Evolutionary conservation across 2,113 vertebrate genomes (phyloP), one percentile per base, ranked within the genome.

Genomic region (Nerophis lumbriciformis): DNA sequence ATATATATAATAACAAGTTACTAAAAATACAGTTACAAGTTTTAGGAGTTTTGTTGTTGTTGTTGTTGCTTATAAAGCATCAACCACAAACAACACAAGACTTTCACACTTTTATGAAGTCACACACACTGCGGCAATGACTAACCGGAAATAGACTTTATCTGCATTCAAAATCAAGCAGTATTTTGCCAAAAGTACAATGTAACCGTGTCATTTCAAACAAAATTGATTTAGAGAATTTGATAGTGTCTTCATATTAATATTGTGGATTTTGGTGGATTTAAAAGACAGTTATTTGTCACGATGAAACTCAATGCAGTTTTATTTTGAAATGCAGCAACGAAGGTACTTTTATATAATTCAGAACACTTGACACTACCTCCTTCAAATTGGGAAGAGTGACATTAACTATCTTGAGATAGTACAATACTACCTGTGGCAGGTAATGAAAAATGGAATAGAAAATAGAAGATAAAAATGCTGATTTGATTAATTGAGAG

Each of bases 221-320:
- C 8, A 42, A 42, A 42, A 42, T 42, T 10, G 8, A 42, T 42
- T 42, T 8, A 8, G 10, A 9, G 1, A 8, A 6, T 42, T 8
- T 10, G 8, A 9, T 9, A 1, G 3, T 9, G 10, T 9, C 2
- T n/a, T n/a, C n/a, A n/a, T n/a, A n/a, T n/a, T n/a, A 0, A 39
- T 5, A 9, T 1, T 39, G 8, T 53, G 16, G 0, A 39, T 38
- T 38, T 16, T 10, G 10, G 36, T 55, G 15, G 15, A 5, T 9
- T 39, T 55, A 8, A 39, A 55, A 37, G 9, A 39, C 10, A 42
- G 8, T 42, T 42, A 42, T 42, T 10, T 3, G 8, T 42, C 10
- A 42, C 10, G 10, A 42, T 42, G 8, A 9, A 6, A 9, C 2
- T 2, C 8, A 3, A 38, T 5, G 9, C 15, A 5, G 3, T 37